phyloP scores from a whole-genome alignment of 2,113 vertebrate genomes.

The Hippoglossus stenolepis region DNA sequence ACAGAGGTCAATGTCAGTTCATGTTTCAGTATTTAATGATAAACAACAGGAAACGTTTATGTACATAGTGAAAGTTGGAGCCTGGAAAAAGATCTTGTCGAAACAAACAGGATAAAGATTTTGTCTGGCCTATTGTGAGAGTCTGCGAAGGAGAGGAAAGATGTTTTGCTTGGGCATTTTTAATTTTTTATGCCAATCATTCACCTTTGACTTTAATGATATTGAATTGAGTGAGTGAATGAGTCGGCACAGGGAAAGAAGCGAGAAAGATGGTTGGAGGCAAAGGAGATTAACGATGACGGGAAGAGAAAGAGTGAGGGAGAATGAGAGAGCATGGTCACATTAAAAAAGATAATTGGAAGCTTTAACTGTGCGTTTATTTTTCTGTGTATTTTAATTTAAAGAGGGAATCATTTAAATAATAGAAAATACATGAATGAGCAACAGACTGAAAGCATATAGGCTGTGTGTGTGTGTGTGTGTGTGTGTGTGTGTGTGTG shows the following conservation, averaged over 20 bases:
- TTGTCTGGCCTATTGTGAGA: background rate
- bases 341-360: too few species aligned
- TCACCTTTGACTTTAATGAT: background rate
- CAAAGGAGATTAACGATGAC: too few species aligned
- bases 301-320: too few species aligned
- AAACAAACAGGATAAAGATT: background rate
- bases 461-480: background rate
- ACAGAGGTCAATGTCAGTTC: slow-evolving; percentile 3
- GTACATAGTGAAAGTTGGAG: background rate
- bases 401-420: background rate
- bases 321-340: too few species aligned
- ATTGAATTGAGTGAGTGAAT: background rate
- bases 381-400: background rate
- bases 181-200: slow-evolving; percentile 6
- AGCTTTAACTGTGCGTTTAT: background rate
- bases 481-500: too few species aligned
- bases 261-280: too few species aligned
- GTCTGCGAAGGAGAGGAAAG: background rate
- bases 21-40: slow-evolving; percentile 2
- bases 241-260: too few species aligned
- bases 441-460: background rate
- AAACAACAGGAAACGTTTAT: slow-evolving; percentile 12
- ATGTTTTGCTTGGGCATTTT: slow-evolving; percentile 11
- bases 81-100: background rate
- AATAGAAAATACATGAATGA: background rate